A percentile compares a stretch with the other conserved stretches of the same genome.
Conservation (phyloP, 2,888 invertebrate species). For the Biston stratarius region DNA sequence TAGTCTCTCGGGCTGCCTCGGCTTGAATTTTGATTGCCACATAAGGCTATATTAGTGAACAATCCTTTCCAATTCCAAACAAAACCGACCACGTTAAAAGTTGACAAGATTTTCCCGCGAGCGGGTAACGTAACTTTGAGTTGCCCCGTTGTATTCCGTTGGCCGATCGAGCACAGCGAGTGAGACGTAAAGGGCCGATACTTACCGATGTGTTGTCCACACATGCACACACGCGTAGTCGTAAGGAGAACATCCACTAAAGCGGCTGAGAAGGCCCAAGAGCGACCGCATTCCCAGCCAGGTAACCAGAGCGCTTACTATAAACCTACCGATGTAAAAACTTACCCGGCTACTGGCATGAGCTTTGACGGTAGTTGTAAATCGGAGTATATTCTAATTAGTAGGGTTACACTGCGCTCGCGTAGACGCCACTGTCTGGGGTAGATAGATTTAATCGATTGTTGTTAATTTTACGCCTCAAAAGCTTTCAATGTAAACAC, state of each 20-base stretch:
- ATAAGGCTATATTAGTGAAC: background rate
- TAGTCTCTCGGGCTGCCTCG: too few relatives aligned
- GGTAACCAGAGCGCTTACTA: conserved; percentile 83
- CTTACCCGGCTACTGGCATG: conserved; percentile 76
- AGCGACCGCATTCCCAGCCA: conserved; percentile 87
- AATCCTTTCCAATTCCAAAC: background rate
- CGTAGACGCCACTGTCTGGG: conserved; percentile 50
- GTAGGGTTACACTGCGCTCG: conserved; percentile 78
- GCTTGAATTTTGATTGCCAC: too few relatives aligned
- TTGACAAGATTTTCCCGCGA: background rate
- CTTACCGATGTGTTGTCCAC: conserved; percentile 85
- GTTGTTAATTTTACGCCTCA: conserved; percentile 47
- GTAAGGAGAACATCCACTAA: conserved; percentile 87
- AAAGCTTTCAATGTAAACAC: conserved; percentile 53
- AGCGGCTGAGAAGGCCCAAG: conserved; percentile 86
- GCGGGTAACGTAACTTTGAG: background rate
- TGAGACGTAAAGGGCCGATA: conserved; percentile 61
- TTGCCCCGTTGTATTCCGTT: conserved; percentile 50
- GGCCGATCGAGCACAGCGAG: conserved; percentile 62
- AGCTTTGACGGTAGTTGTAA: conserved; percentile 73
- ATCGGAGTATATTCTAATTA: conserved; percentile 66
- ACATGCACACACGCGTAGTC: conserved; percentile 86
- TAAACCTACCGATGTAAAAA: conserved; percentile 70
- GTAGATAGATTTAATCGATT: conserved; percentile 46
- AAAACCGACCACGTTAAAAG: background rate